phyloP scores from a whole-genome alignment of 92 coral and sea anemone species.

The Phenganax marumi region DNA sequence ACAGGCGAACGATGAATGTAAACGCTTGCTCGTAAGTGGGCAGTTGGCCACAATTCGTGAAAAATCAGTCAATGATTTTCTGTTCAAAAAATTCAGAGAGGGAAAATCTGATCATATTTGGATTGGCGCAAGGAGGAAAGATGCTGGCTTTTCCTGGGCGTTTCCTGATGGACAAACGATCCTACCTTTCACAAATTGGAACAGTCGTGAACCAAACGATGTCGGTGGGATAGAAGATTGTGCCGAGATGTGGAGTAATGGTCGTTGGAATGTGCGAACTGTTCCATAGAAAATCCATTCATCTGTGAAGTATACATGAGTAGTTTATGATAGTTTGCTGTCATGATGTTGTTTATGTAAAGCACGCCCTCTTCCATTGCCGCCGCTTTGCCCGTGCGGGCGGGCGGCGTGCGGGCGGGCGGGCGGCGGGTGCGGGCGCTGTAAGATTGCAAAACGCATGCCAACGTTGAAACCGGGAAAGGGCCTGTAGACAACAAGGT shows the following conservation, averaged over 20 bases:
- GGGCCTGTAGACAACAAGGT: no score
- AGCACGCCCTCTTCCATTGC: no score
- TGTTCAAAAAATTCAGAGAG: not conserved
- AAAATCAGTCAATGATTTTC: not conserved
- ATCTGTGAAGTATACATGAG: conserved; percentile 30
- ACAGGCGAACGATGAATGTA: not conserved
- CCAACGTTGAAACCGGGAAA: no score
- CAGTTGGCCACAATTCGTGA: conserved; percentile 1
- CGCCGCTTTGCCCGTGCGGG: no score
- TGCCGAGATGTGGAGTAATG: conserved; percentile 19
- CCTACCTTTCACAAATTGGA: not conserved
- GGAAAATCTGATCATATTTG: not conserved
- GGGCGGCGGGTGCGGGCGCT: no score
- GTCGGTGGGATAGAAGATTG: conserved; percentile 17
- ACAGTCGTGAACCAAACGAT: not conserved
- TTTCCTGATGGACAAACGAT: not conserved
- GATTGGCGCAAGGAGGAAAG: not conserved
- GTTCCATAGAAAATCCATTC: conserved; percentile 22
- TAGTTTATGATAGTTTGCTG: no score
- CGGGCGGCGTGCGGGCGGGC: no score
- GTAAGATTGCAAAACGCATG: no score
- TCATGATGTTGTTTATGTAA: no score
- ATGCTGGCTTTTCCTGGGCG: not conserved
- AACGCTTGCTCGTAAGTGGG: not conserved
- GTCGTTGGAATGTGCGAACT: conserved; percentile 35